Base-by-base conservation (phyloP, 2,888 invertebrate species). In the Empis livida region DNA sequence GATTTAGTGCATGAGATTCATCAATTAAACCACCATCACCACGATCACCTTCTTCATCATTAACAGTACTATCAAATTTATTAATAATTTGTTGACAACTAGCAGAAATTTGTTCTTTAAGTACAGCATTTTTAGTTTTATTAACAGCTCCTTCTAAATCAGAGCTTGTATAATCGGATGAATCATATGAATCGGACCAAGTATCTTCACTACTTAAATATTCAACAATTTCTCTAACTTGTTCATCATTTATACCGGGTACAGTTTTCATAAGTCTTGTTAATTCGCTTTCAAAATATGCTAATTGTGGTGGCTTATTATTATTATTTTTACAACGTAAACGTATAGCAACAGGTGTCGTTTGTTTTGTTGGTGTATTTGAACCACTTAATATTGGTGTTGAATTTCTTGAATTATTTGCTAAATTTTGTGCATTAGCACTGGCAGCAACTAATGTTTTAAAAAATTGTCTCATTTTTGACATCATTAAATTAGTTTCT, bases 401-500 rank as follows among this genome's bases (percentile, higher is more conserved):
- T 8, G 52, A 57, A 40, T 73, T 71, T 48, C 71, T 75, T 5
- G 63, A 60, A 5, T 58, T 61, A 17, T 54, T 53, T 14, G 51
- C 50, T 39, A 61, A 61, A 45, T 66, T 63, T 52, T 64, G 77
- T 2, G 73, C 70, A 57, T 70, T 70, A n/a, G 69, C 65, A 16
- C 67, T 67, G 16, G 78, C 75, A 32, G 84, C 85, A n/a, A 91
- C 81, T 76, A 92, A 84, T 44, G 88, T 89, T 68, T 90, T 91
- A 67, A 92, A 90, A 67, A 92, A 90, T 58, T 89, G 88, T 2
- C 90, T 75, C 88, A 92, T 89, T 72, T 90, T 91, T 35, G 85
- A 87, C 91, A 92, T 92, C 91, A 92, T 92, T 41, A 91, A 71
- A 66, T 92, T 92, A 3, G 91, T 92, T 71, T 92, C 92, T 63